A percentile compares a stretch with the other conserved stretches of the same genome.
Conservation (phyloP, 2,797 vertebrate genomes). For the Xenentodon cancila region DNA sequence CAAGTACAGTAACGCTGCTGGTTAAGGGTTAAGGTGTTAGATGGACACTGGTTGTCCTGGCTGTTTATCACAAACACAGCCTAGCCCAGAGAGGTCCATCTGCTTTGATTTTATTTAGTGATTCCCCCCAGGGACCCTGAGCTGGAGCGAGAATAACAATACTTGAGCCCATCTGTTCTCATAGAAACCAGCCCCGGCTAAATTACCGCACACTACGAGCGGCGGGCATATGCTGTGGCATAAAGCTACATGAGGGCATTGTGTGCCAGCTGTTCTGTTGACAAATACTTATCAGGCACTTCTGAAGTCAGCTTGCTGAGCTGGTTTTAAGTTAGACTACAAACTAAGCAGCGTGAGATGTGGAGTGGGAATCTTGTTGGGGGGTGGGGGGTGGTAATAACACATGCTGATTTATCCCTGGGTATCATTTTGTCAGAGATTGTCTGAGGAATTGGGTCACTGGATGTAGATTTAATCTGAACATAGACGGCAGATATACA, state of each 20-base stretch:
- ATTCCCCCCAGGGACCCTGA: slow-evolving; percentile 90
- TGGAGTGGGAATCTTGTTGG: slow-evolving; percentile 46
- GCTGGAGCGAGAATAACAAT: slow-evolving; percentile 96
- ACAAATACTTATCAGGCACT: slow-evolving; percentile 96
- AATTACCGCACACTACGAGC: slow-evolving; percentile 95
- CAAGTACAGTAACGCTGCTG: slow-evolving; percentile 50
- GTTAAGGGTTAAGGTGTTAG: slow-evolving; percentile 72
- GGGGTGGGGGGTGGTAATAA: slow-evolving; percentile 41
- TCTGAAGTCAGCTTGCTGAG: slow-evolving; percentile 91
- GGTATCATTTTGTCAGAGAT: slow-evolving; percentile 62
- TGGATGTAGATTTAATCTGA: slow-evolving; percentile 63
- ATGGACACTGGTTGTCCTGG: slow-evolving; percentile 81
- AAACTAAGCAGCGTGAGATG: slow-evolving; percentile 73
- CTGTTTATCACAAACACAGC: slow-evolving; percentile 92
- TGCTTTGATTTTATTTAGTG: slow-evolving; percentile 98
- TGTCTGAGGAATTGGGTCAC: slow-evolving; percentile 71
- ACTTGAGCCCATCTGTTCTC: slow-evolving; percentile 95
- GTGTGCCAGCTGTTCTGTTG: slow-evolving; percentile 95
- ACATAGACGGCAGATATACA: slow-evolving; percentile 57
- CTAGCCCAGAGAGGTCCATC: slow-evolving; percentile 91
- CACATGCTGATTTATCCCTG: slow-evolving; percentile 63
- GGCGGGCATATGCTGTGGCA: slow-evolving; percentile 96
- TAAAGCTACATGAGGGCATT: slow-evolving; percentile 96
- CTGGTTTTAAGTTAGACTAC: slow-evolving; percentile 83
- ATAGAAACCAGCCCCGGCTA: slow-evolving; percentile 89